These are phyloP conservation scores for Clarias pachynema DNA, from an alignment of 2,797 vertebrate genomes.

Conservation along the genomic window DNA sequence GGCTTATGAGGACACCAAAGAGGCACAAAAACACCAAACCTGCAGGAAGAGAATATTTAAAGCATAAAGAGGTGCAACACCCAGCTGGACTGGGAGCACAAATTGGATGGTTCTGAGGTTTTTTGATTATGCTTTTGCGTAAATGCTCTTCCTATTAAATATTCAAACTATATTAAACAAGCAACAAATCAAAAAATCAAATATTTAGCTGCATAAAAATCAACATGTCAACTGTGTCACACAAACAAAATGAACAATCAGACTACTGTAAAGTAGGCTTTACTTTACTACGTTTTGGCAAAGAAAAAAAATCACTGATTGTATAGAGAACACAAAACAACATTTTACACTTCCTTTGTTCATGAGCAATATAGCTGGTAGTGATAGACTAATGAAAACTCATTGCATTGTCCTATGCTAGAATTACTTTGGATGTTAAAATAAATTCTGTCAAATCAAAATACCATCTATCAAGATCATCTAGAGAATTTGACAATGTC, in stretches of 20 bases:
- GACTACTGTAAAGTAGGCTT: not conserved
- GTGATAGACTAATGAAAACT: not conserved
- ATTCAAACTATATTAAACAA: not conserved
- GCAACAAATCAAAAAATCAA: not conserved
- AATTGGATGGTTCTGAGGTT: not conserved
- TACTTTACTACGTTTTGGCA: not conserved
- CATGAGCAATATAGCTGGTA: not conserved
- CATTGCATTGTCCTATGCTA: not conserved
- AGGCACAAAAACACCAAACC: not conserved
- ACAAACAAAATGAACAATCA: not conserved
- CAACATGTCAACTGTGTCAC: not conserved
- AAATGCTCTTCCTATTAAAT: not conserved
- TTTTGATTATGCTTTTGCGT: not conserved
- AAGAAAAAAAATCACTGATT: not conserved
- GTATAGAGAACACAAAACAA: not conserved
- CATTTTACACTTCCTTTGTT: not conserved
- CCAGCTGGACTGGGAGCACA: not conserved
- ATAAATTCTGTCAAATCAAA: not conserved
- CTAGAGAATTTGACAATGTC: not conserved
- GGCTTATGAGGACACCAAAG: not conserved
- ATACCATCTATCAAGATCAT: not conserved
- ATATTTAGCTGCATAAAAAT: not conserved
- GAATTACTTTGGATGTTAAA: not conserved
- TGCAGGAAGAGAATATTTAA: not conserved
- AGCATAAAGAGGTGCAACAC: not conserved